Evolutionary conservation across 2,113 vertebrate species (phyloP).

Genomic region (Ginglymostoma cirratum): DNA sequence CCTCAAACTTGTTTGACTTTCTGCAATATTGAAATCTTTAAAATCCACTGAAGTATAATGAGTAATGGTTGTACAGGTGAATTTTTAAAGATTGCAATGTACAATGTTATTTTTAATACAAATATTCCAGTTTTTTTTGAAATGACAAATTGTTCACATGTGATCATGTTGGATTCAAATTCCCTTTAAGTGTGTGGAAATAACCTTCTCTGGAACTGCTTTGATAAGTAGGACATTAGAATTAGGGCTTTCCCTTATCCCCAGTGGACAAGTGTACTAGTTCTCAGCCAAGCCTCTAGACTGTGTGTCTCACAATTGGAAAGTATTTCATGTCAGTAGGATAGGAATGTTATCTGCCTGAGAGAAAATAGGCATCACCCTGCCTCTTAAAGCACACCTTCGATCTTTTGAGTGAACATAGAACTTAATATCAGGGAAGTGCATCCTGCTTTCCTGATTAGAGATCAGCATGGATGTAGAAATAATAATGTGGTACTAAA

Average conservation of each 20-base stretch:
- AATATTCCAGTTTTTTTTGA: not conserved
- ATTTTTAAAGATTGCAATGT: not conserved
- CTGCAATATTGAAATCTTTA: not conserved
- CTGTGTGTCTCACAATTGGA: not conserved
- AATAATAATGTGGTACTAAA: not conserved
- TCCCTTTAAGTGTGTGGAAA: constrained; percentile 2
- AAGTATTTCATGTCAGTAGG: not conserved
- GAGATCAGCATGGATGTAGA: not conserved
- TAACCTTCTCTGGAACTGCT: not conserved
- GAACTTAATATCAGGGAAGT: not conserved
- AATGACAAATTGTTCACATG: not conserved
- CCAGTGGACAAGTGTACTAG: constrained; percentile 1
- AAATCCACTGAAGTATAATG: not conserved
- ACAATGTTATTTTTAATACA: not conserved
- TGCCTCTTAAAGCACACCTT: not conserved
- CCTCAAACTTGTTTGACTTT: not conserved
- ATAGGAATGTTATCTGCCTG: not conserved
- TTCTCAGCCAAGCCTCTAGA: constrained; percentile 14
- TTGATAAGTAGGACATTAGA: constrained; percentile 7
- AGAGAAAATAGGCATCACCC: not conserved
- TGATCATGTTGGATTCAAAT: not conserved
- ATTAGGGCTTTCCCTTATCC: constrained; percentile 24
- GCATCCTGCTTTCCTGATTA: not conserved
- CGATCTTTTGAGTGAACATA: not conserved
- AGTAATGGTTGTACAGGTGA: not conserved